These are phyloP conservation scores for Salpingus planirostris DNA, from an alignment of 2,888 invertebrate genomes.

Conservation along the genomic window DNA sequence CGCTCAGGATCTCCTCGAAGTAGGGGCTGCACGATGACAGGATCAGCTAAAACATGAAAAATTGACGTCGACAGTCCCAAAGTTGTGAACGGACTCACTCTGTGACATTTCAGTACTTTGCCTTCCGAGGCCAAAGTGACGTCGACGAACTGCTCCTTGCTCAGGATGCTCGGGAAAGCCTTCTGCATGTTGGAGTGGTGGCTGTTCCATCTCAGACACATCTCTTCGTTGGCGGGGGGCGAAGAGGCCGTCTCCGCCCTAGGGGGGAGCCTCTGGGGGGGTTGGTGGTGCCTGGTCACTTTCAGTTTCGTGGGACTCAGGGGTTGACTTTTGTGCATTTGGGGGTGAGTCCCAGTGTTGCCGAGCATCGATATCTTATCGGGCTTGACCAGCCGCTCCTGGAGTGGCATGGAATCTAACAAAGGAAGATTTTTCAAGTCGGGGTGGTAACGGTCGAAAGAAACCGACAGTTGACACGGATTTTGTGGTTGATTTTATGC, in stretches of 20 bases:
- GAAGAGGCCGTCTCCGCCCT: constrained; percentile 15
- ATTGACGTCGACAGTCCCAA: neutral
- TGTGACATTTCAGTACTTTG: constrained; percentile 46
- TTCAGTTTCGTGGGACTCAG: constrained; percentile 36
- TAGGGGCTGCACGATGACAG: constrained; percentile 46
- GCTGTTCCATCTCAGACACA: constrained; percentile 48
- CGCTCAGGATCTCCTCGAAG: constrained; percentile 43
- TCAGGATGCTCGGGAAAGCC: constrained; percentile 44
- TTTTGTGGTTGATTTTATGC: no score
- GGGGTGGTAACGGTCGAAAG: no score
- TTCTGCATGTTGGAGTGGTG: constrained; percentile 48
- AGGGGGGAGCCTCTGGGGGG: constrained; percentile 30
- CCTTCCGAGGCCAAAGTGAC: constrained; percentile 49
- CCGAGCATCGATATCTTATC: constrained; percentile 7
- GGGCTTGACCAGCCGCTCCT: constrained; percentile 21
- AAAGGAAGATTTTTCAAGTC: no score
- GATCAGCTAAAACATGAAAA: constrained; percentile 39
- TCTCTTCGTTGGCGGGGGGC: constrained; percentile 27
- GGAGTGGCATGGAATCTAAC: constrained; percentile 33
- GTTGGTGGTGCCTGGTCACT: constrained; percentile 28
- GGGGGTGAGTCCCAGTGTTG: constrained; percentile 1
- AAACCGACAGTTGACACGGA: no score
- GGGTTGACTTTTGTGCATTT: constrained; percentile 29
- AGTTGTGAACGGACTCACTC: constrained; percentile 31
- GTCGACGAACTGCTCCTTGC: constrained; percentile 47